Conservation (phyloP, 2,888 invertebrate genomes). For the Philonicus albiceps region DNA sequence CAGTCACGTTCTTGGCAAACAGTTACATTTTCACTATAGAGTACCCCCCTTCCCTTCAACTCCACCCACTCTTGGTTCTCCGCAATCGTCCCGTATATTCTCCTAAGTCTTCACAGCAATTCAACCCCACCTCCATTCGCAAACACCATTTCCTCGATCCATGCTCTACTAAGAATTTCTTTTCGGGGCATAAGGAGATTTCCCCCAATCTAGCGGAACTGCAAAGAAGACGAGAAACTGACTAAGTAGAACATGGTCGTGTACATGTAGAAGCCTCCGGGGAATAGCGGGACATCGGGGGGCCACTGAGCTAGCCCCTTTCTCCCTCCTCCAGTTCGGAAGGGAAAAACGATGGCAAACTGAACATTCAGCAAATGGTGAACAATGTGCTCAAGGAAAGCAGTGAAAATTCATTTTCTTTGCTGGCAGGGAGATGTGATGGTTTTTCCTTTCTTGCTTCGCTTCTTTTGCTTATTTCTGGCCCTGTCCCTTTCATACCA, state of each 20-base stretch:
- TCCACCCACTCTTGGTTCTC: not conserved
- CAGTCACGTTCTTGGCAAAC: conserved; percentile 42
- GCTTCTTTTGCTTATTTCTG: not conserved
- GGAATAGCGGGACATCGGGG: not conserved
- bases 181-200: not conserved
- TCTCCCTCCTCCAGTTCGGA: not conserved
- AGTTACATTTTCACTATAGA: conserved; percentile 32
- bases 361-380: conserved; percentile 40
- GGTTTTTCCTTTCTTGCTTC: conserved; percentile 23
- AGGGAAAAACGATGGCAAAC: conserved; percentile 34
- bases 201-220: not conserved
- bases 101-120: conserved; percentile 2
- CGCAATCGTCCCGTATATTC: not conserved
- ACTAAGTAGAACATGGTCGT: conserved; percentile 2
- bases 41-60: not conserved
- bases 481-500: not conserved
- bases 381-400: conserved; percentile 39
- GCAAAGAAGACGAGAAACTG: not conserved
- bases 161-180: not conserved
- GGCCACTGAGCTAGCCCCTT: not conserved
- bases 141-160: not conserved
- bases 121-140: not conserved
- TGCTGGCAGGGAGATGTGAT: conserved; percentile 23
- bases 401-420: conserved; percentile 41
- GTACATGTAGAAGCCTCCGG: not conserved